phyloP scores from a whole-genome alignment of 2,797 vertebrate genomes.

The Molossus molossus region DNA sequence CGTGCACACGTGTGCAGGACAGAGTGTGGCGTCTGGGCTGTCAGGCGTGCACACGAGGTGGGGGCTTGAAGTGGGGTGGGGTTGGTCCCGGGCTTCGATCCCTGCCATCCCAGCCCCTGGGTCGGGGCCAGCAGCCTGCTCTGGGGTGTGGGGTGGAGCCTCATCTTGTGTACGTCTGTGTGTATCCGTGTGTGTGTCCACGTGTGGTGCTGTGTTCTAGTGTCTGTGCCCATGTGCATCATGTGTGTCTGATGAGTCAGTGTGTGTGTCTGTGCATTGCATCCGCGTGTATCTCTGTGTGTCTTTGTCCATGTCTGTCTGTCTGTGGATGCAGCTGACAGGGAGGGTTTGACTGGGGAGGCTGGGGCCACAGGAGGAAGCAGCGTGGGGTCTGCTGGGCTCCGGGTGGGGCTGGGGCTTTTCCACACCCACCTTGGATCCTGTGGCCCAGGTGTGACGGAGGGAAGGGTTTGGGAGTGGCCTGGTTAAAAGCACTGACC shows the following conservation, averaged over 20 bases:
- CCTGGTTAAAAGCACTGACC: fast-evolving
- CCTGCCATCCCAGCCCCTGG: no score
- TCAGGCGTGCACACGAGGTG: background rate
- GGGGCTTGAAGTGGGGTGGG: no score
- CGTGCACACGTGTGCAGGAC: fast-evolving
- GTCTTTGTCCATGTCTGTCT: background rate
- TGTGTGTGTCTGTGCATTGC: background rate
- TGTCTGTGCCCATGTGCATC: background rate
- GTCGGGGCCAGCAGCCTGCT: background rate
- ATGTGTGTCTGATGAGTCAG: background rate
- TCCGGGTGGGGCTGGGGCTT: background rate
- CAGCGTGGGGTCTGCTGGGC: background rate
- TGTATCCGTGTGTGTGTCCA: background rate
- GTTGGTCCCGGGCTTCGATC: background rate
- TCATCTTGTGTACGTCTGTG: background rate
- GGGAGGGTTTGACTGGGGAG: background rate
- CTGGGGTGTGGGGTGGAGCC: background rate
- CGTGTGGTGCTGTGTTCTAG: background rate
- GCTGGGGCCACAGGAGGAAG: background rate
- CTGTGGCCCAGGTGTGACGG: background rate
- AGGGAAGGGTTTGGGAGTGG: background rate
- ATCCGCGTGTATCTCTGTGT: background rate
- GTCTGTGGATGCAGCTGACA: background rate
- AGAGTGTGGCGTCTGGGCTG: background rate
- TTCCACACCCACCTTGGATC: no score